Evolutionary conservation across 2,113 vertebrate genomes (phyloP).

Genomic region (Ophiodon elongatus): DNA sequence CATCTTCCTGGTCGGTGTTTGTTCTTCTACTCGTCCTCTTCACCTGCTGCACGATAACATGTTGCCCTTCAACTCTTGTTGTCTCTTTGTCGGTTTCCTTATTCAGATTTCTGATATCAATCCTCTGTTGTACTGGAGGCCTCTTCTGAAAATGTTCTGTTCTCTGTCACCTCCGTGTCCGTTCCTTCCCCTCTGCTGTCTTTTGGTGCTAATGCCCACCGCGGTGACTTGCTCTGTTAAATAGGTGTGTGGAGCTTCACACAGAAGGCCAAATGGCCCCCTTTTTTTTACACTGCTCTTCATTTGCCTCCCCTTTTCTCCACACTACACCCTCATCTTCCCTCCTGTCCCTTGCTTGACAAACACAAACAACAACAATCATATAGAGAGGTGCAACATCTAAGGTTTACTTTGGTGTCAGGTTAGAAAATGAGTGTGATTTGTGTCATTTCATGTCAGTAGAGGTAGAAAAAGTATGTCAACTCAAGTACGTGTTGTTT

Average conservation of each 20-base stretch:
- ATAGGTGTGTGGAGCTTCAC: constrained; percentile 84
- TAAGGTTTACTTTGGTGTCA: background rate
- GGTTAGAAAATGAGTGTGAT: background rate
- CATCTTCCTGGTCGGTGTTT: constrained; percentile 59
- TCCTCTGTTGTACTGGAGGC: background rate
- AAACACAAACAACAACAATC: constrained; percentile 49
- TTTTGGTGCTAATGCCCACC: constrained; percentile 38
- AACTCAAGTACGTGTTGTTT: background rate
- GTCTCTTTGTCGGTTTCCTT: too few relatives aligned
- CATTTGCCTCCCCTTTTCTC: constrained; percentile 41
- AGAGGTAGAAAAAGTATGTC: background rate
- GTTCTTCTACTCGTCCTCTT: constrained; percentile 36
- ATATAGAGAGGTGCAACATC: background rate
- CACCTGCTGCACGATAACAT: constrained; percentile 34
- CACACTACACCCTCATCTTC: constrained; percentile 34
- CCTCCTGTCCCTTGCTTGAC: constrained; percentile 38
- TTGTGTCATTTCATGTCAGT: background rate
- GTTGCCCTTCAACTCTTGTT: constrained; percentile 25
- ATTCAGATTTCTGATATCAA: background rate
- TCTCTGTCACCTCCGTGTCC: background rate
- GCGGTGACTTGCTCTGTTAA: constrained; percentile 60
- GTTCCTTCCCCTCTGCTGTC: constrained; percentile 6
- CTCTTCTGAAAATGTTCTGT: constrained; percentile 2
- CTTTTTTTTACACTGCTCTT: constrained; percentile 40
- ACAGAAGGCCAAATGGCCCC: constrained; percentile 82